A percentile compares a stretch with the other conserved stretches of the same genome.
Evolutionary conservation across 1,140 invertebrate species (phyloP).

Genomic region (Battus philenor): DNA sequence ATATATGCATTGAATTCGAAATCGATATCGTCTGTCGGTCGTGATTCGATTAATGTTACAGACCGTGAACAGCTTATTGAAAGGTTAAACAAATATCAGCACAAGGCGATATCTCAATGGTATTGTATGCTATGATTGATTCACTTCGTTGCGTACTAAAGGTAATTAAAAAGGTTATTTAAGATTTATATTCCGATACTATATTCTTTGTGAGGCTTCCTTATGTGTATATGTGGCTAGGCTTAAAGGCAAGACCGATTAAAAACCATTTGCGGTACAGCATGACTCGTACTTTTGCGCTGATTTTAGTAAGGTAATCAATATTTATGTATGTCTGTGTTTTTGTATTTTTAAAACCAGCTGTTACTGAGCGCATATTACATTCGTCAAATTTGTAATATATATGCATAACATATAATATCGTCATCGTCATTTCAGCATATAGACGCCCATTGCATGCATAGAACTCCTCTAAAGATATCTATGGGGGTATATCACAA

Average conservation of each 20-base stretch:
- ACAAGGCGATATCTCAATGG: constrained; percentile 4
- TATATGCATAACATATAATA: too few relatives aligned
- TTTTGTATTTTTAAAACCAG: too few relatives aligned
- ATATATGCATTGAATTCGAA: constrained; percentile 19
- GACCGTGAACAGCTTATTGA: constrained; percentile 20
- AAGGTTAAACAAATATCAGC: constrained; percentile 13
- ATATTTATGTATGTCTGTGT: too few relatives aligned
- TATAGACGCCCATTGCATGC: too few relatives aligned
- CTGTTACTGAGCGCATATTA: too few relatives aligned
- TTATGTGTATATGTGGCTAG: neutral
- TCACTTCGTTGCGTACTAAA: neutral
- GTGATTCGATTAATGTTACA: constrained; percentile 18
- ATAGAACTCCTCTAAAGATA: too few relatives aligned
- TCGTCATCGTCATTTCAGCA: too few relatives aligned
- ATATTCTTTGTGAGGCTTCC: neutral
- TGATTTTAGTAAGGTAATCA: too few relatives aligned
- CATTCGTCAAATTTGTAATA: too few relatives aligned
- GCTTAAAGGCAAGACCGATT: neutral
- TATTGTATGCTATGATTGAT: constrained; percentile 2
- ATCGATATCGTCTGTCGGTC: constrained; percentile 16
- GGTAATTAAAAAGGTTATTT: constrained; percentile 3
- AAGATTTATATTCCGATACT: neutral
- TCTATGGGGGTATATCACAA: too few relatives aligned
- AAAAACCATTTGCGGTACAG: too few relatives aligned
- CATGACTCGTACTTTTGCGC: too few relatives aligned